phyloP scores from a whole-genome alignment of 2,888 invertebrate species.

The Synanthedon andrenaeformis region DNA sequence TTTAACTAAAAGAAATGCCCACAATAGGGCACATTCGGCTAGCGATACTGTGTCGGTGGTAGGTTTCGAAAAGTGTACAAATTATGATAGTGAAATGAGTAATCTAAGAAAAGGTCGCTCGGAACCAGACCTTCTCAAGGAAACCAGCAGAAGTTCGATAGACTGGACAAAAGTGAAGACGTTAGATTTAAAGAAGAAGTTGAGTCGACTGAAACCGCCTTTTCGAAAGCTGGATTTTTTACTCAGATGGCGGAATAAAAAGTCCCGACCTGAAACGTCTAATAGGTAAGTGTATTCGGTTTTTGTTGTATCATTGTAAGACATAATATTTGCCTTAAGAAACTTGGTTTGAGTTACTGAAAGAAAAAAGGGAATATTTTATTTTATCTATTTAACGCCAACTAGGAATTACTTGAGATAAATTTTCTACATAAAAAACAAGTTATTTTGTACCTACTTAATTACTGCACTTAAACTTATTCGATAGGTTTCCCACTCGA shows the following conservation, averaged over 20 bases:
- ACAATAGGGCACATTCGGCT: constrained; percentile 33
- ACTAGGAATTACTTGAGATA: no score
- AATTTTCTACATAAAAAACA: no score
- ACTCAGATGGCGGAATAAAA: constrained; percentile 55
- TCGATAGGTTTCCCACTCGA: no score
- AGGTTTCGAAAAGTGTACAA: constrained; percentile 47
- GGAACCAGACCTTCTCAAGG: constrained; percentile 50
- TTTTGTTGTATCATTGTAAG: not conserved
- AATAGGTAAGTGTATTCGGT: constrained; percentile 33
- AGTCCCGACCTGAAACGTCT: constrained; percentile 28
- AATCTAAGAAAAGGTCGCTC: constrained; percentile 49
- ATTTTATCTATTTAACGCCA: no score
- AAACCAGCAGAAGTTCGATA: constrained; percentile 26
- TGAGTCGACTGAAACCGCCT: constrained; percentile 47
- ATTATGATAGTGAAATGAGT: constrained; percentile 32
- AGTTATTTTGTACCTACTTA: no score
- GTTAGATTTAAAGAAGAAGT: constrained; percentile 40
- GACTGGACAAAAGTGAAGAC: constrained; percentile 36
- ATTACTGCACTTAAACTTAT: no score
- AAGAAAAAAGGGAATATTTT: no score
- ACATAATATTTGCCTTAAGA: no score
- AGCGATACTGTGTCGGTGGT: constrained; percentile 38
- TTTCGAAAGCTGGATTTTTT: constrained; percentile 58
- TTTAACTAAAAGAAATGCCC: constrained; percentile 35
- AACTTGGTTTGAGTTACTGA: no score